Conservation (phyloP, 2,113 vertebrate species). For the Oreochromis aureus region DNA sequence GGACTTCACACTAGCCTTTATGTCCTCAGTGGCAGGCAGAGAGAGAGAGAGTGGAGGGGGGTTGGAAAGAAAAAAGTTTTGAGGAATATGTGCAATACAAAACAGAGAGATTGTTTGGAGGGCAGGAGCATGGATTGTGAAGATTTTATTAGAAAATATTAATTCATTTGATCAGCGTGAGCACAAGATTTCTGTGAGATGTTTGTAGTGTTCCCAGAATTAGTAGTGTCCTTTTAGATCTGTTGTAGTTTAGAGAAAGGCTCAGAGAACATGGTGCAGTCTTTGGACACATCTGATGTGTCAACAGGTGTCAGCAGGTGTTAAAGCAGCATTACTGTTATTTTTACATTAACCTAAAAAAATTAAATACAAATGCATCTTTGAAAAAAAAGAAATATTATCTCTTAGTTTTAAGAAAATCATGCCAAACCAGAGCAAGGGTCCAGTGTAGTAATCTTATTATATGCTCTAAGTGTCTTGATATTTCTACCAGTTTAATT, state of each 20-base stretch:
- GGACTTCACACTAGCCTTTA: constrained; percentile 66
- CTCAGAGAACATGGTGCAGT: background rate
- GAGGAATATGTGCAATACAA: constrained; percentile 22
- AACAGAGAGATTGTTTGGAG: constrained; percentile 7
- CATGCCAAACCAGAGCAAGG: background rate
- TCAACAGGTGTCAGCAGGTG: background rate
- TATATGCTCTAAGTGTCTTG: background rate
- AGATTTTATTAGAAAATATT: background rate
- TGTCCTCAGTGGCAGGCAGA: constrained; percentile 48
- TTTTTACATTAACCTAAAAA: background rate
- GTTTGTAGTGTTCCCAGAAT: background rate
- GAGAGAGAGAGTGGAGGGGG: background rate
- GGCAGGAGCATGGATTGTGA: background rate
- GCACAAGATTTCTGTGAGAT: background rate
- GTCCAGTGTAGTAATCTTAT: background rate
- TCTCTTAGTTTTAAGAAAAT: background rate
- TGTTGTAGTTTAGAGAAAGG: background rate
- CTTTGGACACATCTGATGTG: background rate
- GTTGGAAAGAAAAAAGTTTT: background rate
- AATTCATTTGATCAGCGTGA: background rate
- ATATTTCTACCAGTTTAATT: background rate
- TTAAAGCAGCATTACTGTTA: background rate
- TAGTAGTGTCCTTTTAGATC: background rate
- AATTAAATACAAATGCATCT: background rate
- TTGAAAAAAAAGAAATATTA: background rate